These are phyloP conservation scores for Drosophila affinis DNA, from an alignment of 2,888 invertebrate species.

Conservation along the genomic window DNA sequence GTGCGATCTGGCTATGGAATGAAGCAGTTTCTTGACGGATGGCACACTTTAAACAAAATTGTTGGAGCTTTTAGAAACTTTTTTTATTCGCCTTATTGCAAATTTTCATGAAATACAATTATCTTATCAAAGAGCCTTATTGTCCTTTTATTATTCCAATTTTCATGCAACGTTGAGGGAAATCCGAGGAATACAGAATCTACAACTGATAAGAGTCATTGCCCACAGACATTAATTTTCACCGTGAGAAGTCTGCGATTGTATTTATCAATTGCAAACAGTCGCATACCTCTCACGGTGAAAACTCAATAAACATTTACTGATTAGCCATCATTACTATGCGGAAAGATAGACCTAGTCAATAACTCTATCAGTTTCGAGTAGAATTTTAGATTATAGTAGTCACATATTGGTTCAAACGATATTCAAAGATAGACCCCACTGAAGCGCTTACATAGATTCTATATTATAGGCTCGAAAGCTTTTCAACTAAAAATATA, in stretches of 20 bases:
- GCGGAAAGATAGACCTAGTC: neutral
- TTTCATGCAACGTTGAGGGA: neutral
- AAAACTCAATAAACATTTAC: neutral
- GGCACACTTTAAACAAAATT: neutral
- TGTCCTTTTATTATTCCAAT: neutral
- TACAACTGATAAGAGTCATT: neutral
- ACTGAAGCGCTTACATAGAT: neutral
- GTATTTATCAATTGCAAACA: too few species aligned
- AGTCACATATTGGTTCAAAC: neutral
- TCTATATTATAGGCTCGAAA: neutral
- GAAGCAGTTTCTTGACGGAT: neutral
- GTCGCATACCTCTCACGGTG: too few species aligned
- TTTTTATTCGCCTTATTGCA: neutral
- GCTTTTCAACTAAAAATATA: neutral
- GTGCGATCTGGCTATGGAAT: neutral
- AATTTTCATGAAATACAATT: neutral
- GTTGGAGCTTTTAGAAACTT: neutral
- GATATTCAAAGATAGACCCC: neutral
- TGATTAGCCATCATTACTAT: neutral
- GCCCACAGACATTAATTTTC: neutral
- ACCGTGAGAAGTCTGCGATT: neutral
- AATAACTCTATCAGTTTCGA: neutral
- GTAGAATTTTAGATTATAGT: neutral
- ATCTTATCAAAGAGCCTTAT: neutral
- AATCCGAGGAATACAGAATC: neutral